A percentile compares a stretch with the other conserved stretches of the same genome.
phyloP scores from a whole-genome alignment of 2,888 invertebrate genomes.

The Leptura quadrifasciata region DNA sequence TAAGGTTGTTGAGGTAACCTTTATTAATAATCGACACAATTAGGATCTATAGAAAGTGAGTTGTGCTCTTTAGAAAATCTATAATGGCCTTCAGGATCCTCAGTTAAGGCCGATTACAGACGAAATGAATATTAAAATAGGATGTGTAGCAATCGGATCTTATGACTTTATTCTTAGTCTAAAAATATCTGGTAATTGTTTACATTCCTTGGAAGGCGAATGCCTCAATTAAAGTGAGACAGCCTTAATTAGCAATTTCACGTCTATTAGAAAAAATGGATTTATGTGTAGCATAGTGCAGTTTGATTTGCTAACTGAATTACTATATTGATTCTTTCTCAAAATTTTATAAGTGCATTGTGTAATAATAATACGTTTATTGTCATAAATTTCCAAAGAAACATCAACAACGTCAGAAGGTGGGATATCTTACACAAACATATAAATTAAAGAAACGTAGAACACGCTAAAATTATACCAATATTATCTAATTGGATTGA shows the following conservation, averaged over 20 bases:
- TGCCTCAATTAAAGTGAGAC: conserved; percentile 7
- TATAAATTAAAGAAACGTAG: too few species aligned
- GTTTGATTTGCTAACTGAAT: too few species aligned
- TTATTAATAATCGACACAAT: neutral
- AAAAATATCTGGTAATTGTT: conserved; percentile 44
- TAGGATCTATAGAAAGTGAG: conserved; percentile 5
- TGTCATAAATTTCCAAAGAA: too few species aligned
- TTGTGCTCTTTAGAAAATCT: neutral
- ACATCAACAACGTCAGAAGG: too few species aligned
- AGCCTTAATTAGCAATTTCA: neutral
- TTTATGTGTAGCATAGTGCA: too few species aligned
- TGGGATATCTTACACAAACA: too few species aligned
- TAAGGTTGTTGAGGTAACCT: neutral
- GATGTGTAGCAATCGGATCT: conserved; percentile 53
- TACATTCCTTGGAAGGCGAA: conserved; percentile 19
- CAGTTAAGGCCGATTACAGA: conserved; percentile 47
- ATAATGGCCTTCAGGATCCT: conserved; percentile 47
- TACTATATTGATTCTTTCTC: too few species aligned
- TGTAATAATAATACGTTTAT: too few species aligned
- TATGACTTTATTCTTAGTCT: conserved; percentile 45
- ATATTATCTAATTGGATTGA: too few species aligned
- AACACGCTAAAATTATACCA: too few species aligned
- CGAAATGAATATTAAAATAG: conserved; percentile 43
- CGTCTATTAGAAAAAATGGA: neutral
- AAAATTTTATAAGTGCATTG: too few species aligned